These are phyloP conservation scores for Podotricha telesiphe DNA, from an alignment of 2,888 invertebrate genomes.

Conservation along the genomic window DNA sequence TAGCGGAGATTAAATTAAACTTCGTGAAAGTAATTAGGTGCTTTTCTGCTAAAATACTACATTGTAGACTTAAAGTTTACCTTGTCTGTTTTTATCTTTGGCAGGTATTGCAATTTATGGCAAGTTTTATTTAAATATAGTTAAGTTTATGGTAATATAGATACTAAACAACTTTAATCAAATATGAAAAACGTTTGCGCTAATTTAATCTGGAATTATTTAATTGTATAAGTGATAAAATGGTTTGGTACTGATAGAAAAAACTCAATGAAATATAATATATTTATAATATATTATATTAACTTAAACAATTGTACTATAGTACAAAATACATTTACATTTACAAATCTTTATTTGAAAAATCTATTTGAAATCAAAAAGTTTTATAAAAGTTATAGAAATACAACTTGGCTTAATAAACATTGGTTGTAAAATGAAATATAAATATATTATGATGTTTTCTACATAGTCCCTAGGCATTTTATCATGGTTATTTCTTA, in stretches of 20 bases:
- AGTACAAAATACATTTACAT: too few relatives aligned
- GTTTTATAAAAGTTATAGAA: too few relatives aligned
- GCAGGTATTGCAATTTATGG: conserved; percentile 13
- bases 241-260: too few relatives aligned
- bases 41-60: conserved; percentile 40
- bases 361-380: too few relatives aligned
- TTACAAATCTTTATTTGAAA: too few relatives aligned
- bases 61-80: conserved; percentile 31
- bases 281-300: too few relatives aligned
- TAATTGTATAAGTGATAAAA: not conserved
- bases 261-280: too few relatives aligned
- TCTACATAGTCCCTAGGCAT: conserved; percentile 27
- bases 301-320: too few relatives aligned
- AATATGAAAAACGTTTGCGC: not conserved
- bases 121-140: not conserved
- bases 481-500: conserved; percentile 30
- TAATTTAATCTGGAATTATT: not conserved
- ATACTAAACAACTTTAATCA: not conserved
- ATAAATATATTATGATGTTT: not conserved
- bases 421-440: not conserved
- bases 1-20: conserved; percentile 46
- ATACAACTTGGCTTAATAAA: too few relatives aligned
- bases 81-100: conserved; percentile 28
- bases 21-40: conserved; percentile 48
- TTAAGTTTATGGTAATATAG: conserved; percentile 5